These are phyloP conservation scores for Quadroppia sp. DNA, from an alignment of 2,888 invertebrate species.

Conservation along the genomic window DNA sequence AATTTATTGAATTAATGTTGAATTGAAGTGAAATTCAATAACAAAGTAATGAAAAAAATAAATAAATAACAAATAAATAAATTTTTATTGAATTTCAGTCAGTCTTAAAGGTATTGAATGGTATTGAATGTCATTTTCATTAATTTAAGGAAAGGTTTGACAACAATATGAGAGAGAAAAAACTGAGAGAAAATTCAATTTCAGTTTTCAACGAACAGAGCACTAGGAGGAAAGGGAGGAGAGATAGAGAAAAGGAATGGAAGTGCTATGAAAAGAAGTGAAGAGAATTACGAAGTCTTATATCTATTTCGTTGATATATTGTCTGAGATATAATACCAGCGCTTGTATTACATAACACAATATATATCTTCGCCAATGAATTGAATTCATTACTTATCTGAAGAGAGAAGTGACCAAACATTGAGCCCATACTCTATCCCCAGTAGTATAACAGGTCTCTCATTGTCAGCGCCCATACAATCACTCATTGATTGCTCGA, in stretches of 20 bases:
- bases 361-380: conserved; percentile 21
- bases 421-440: conserved; percentile 5
- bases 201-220: not conserved
- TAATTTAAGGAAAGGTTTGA: conserved; percentile 16
- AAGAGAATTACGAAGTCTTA: conserved; percentile 24
- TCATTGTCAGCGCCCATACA: conserved; percentile 28
- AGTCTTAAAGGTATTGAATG: not conserved
- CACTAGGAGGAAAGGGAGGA: not conserved
- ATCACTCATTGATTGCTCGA: conserved; percentile 27
- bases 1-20: not conserved
- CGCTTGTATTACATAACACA: conserved; percentile 19
- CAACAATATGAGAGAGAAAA: too few relatives aligned
- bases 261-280: too few relatives aligned
- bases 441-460: conserved; percentile 28
- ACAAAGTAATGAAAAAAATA: not conserved
- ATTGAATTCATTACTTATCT: conserved; percentile 35
- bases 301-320: conserved; percentile 30
- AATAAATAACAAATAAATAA: conserved; percentile 10
- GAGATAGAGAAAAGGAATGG: not conserved
- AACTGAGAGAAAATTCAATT: conserved; percentile 11
- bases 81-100: conserved; percentile 10
- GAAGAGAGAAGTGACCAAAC: conserved; percentile 32
- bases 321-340: conserved; percentile 32
- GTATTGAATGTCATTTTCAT: conserved; percentile 18
- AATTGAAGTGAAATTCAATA: conserved; percentile 4